Percentiles rank a stretch among this genome's conserved stretches.
Conservation (phyloP, 2,113 vertebrate genomes). For the Gobius niger region DNA sequence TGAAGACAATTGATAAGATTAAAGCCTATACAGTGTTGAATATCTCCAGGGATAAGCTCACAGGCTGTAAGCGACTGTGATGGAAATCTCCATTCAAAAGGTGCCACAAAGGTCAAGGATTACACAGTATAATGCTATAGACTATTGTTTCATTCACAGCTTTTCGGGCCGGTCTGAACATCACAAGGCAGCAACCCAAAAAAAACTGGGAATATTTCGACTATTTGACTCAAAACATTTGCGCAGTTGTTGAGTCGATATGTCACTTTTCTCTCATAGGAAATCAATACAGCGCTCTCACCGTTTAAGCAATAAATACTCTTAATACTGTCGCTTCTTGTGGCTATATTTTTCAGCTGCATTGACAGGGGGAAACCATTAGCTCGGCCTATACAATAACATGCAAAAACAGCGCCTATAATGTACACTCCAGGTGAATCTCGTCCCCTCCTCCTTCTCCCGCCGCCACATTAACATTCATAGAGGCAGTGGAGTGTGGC, state of each 20-base stretch:
- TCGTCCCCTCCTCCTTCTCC: constrained; percentile 7
- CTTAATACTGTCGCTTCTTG: constrained; percentile 16
- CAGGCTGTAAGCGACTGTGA: constrained; percentile 55
- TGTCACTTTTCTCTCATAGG: constrained; percentile 10
- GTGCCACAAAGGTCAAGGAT: constrained; percentile 67
- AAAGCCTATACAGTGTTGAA: background rate
- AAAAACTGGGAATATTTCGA: background rate
- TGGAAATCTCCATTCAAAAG: constrained; percentile 61
- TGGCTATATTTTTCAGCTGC: constrained; percentile 10
- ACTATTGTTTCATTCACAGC: constrained; percentile 49
- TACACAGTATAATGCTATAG: constrained; percentile 51
- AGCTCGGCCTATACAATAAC: constrained; percentile 20
- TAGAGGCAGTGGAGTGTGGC: constrained; percentile 75
- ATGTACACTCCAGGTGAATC: constrained; percentile 56
- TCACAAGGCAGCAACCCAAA: background rate
- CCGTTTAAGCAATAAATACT: constrained; percentile 11
- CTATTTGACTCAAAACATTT: background rate
- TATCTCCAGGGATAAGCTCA: constrained; percentile 43
- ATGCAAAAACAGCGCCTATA: constrained; percentile 15
- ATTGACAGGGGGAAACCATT: constrained; percentile 9
- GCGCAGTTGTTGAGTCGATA: background rate
- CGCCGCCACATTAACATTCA: constrained; percentile 76
- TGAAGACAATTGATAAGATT: too few relatives aligned
- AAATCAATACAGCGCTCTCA: constrained; percentile 15
- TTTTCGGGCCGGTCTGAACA: constrained; percentile 39